Conservation (phyloP, 2,113 vertebrate species). For the Syngnathus typhle region DNA sequence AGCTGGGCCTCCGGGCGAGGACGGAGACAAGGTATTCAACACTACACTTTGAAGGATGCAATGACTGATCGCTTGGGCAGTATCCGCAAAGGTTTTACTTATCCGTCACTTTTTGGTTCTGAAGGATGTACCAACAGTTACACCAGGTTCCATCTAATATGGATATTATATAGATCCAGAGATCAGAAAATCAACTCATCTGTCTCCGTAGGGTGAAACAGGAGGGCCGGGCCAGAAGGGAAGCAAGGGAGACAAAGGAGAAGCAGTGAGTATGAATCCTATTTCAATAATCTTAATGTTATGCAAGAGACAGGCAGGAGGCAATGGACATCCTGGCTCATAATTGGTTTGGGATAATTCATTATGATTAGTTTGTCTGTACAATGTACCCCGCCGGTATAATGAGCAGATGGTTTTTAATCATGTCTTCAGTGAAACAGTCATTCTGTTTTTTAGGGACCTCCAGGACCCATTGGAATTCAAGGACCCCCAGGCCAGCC, state of each 20-base stretch:
- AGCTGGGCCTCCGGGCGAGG: slow-evolving; percentile 78
- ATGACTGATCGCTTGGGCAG: not conserved
- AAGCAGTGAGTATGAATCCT: slow-evolving; percentile 70
- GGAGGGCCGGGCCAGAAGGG: slow-evolving; percentile 85
- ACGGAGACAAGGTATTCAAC: slow-evolving; percentile 82
- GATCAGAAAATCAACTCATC: not conserved
- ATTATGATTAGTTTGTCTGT: slow-evolving; percentile 9
- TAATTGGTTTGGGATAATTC: slow-evolving; percentile 21
- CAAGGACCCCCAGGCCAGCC: slow-evolving; percentile 81
- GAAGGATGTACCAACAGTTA: not conserved
- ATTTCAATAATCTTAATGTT: not conserved
- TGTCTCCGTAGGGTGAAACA: slow-evolving; percentile 75
- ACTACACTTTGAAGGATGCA: not conserved
- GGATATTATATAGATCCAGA: not conserved
- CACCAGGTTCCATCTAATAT: not conserved
- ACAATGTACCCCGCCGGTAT: slow-evolving; percentile 14
- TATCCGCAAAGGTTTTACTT: not conserved
- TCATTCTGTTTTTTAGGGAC: slow-evolving; percentile 70
- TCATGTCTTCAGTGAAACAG: not conserved
- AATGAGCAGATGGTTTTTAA: slow-evolving; percentile 18
- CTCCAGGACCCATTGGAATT: slow-evolving; percentile 77
- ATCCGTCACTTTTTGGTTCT: not conserved
- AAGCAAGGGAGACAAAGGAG: slow-evolving; percentile 87
- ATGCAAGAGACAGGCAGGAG: slow-evolving; percentile 8
- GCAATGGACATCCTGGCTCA: slow-evolving; percentile 10